Conservation (phyloP, 2,888 invertebrate species). For the Agonopterix subpropinquella region DNA sequence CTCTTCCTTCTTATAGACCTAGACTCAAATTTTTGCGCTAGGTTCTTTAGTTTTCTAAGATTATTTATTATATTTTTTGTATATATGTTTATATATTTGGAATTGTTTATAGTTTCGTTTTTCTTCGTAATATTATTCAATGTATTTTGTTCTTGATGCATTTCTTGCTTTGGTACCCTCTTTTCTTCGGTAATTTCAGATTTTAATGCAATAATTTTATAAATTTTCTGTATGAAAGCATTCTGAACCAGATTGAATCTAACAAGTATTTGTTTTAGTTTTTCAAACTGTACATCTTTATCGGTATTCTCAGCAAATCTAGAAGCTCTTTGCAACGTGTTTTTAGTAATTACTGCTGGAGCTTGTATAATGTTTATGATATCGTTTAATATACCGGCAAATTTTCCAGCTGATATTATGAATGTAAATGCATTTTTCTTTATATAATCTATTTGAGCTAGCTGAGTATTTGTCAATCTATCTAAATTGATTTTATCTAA, state of each 20-base stretch:
- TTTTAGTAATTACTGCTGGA: neutral
- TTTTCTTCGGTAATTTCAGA: conserved; percentile 21
- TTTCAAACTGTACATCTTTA: conserved; percentile 21
- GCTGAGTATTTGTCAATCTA: conserved; percentile 29
- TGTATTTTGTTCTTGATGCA: neutral
- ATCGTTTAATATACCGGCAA: conserved; percentile 42
- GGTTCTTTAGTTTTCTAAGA: conserved; percentile 41
- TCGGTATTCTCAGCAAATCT: conserved; percentile 3
- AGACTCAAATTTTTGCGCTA: conserved; percentile 34
- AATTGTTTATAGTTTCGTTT: conserved; percentile 13
- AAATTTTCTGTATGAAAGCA: conserved; percentile 44
- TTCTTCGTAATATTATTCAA: too few species aligned
- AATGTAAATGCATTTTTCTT: conserved; percentile 43
- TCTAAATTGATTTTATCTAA: conserved; percentile 8
- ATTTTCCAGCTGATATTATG: conserved; percentile 41
- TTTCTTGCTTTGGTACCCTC: conserved; percentile 7
- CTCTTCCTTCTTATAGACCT: conserved; percentile 33
- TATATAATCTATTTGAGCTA: conserved; percentile 38
- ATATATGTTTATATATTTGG: conserved; percentile 29
- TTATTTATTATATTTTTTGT: conserved; percentile 46
- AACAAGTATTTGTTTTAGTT: conserved; percentile 33
- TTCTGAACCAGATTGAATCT: conserved; percentile 50
- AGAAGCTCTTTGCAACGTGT: too few species aligned
- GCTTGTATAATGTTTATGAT: conserved; percentile 30
- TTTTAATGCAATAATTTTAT: conserved; percentile 22